phyloP scores from a whole-genome alignment of 2,797 vertebrate species.

The Rhabdophis nuchalis region DNA sequence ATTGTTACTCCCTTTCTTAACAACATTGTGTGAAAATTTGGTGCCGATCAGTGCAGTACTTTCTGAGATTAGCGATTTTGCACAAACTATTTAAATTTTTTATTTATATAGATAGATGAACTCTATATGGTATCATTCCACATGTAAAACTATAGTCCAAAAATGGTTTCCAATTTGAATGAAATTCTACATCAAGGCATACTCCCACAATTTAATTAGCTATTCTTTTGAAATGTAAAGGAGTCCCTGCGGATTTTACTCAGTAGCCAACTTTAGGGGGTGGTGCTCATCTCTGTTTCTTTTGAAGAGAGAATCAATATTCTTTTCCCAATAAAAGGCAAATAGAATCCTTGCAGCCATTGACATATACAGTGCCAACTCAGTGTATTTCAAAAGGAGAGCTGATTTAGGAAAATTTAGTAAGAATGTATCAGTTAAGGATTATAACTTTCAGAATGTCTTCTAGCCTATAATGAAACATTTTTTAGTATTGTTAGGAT shows the following conservation, averaged over 20 bases:
- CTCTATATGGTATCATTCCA: neutral
- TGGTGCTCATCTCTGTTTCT: neutral
- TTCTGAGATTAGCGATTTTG: too few species aligned
- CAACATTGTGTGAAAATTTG: too few species aligned
- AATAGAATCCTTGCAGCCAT: neutral
- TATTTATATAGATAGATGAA: too few species aligned
- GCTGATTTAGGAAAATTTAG: neutral
- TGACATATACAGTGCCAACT: neutral
- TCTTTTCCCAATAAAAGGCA: neutral
- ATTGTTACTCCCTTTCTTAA: too few species aligned
- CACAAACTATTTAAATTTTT: too few species aligned
- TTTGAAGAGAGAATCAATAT: neutral
- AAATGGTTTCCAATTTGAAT: neutral
- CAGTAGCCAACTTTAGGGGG: neutral
- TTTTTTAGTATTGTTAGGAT: neutral
- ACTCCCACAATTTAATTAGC: neutral
- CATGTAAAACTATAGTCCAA: neutral
- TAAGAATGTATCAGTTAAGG: neutral
- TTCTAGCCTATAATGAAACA: neutral
- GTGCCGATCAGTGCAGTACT: too few species aligned
- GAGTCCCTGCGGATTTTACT: neutral
- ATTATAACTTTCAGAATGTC: neutral
- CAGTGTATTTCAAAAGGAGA: neutral
- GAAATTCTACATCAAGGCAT: neutral
- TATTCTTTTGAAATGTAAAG: neutral